phyloP scores from a whole-genome alignment of 2,797 vertebrate species.

The Australoheros facetus region DNA sequence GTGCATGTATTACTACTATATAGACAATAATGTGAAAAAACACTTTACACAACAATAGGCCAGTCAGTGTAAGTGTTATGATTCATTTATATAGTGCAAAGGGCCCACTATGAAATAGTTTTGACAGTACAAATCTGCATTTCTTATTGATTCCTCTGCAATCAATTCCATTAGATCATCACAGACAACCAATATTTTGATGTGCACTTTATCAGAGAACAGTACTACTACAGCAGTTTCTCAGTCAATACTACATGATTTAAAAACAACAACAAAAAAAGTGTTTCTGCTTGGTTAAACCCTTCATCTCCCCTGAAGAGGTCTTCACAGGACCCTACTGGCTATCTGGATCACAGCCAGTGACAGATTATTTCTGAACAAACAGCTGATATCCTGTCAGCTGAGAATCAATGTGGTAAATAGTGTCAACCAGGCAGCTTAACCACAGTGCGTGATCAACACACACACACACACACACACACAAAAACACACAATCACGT shows the following conservation, averaged over 20 bases:
- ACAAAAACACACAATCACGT: no score
- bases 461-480: neutral
- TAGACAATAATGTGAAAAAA: neutral
- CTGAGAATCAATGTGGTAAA: constrained; percentile 31
- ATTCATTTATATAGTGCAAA: neutral
- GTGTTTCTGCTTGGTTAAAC: neutral
- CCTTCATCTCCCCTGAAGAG: neutral
- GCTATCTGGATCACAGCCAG: constrained; percentile 7
- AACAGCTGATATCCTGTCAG: constrained; percentile 48
- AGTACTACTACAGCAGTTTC: neutral
- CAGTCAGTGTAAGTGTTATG: neutral
- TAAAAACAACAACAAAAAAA: neutral
- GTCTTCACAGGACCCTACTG: neutral
- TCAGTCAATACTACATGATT: neutral
- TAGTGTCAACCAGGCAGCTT: neutral
- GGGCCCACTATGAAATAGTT: neutral
- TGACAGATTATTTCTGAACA: neutral
- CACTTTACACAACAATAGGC: neutral
- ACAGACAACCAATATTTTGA: neutral
- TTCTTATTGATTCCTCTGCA: neutral
- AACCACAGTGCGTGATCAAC: neutral
- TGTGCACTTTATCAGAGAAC: neutral
- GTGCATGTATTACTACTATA: neutral
- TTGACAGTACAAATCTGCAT: neutral
- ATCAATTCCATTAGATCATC: neutral